These are phyloP conservation scores for Taenioides sp. DNA, from an alignment of 2,797 vertebrate genomes.

Conservation along the genomic window DNA sequence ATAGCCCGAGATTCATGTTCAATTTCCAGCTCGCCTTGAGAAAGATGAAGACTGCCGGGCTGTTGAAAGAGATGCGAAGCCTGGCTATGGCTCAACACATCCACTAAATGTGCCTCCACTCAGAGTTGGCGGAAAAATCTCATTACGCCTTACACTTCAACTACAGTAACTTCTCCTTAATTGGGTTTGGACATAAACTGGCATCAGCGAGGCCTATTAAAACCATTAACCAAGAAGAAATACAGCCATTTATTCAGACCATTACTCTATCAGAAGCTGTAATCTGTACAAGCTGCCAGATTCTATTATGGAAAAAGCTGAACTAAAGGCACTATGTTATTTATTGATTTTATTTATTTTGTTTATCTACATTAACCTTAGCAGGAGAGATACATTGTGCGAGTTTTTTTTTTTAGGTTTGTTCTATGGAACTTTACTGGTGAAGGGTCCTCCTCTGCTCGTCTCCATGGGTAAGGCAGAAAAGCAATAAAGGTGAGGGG, in stretches of 20 bases:
- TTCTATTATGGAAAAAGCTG: background rate
- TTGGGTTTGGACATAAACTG: constrained; percentile 28
- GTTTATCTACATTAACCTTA: too few relatives aligned
- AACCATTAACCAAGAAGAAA: constrained; percentile 15
- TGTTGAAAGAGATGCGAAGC: constrained; percentile 21
- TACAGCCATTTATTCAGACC: constrained; percentile 1
- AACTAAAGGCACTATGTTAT: background rate
- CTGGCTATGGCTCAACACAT: constrained; percentile 19
- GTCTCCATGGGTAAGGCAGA: background rate
- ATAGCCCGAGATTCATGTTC: constrained; percentile 26
- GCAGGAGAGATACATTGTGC: too few relatives aligned
- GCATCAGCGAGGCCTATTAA: constrained; percentile 34
- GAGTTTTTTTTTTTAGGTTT: too few relatives aligned
- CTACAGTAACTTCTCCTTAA: constrained; percentile 44
- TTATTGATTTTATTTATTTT: too few relatives aligned
- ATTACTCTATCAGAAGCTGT: constrained; percentile 9
- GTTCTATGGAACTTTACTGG: background rate
- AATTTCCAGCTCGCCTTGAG: constrained; percentile 33
- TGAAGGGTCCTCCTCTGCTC: background rate
- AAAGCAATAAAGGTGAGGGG: too few relatives aligned
- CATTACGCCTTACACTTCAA: constrained; percentile 35
- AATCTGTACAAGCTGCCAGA: background rate
- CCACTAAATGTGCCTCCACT: constrained; percentile 30
- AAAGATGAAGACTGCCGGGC: constrained; percentile 26
- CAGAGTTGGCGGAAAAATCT: constrained; percentile 39